phyloP scores from a whole-genome alignment of 2,113 vertebrate species.

The Orthonyx spaldingii region DNA sequence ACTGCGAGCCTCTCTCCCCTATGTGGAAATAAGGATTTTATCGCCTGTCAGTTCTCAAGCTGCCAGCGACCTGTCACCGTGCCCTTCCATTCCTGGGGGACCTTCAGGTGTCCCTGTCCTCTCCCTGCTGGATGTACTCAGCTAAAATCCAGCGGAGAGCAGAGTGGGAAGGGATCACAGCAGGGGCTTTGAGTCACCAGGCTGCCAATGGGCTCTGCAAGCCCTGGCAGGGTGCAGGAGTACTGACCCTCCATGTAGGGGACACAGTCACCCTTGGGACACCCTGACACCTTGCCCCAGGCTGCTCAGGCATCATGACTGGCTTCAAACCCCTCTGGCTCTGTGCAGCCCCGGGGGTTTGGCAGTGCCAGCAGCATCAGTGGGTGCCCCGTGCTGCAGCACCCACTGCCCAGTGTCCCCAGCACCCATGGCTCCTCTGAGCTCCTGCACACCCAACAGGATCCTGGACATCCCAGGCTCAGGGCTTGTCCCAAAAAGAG shows the following conservation, averaged over 20 bases:
- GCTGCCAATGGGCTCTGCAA: background rate
- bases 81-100: background rate
- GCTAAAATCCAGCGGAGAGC: background rate
- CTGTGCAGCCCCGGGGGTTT: fast-evolving
- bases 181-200: fast-evolving
- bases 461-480: background rate
- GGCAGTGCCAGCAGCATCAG: background rate
- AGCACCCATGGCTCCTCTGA: background rate
- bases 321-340: background rate
- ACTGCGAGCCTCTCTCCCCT: background rate
- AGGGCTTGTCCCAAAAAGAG: background rate
- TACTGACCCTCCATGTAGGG: background rate
- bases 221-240: background rate
- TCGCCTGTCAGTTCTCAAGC: background rate
- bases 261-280: background rate
- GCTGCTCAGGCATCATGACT: background rate
- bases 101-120: background rate
- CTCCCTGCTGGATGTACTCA: background rate
- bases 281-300: background rate
- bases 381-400: background rate
- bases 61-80: fast-evolving
- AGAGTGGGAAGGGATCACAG: background rate
- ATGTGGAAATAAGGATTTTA: background rate
- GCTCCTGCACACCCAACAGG: background rate
- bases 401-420: background rate